phyloP scores from a whole-genome alignment of 2,888 invertebrate genomes.

The Scrobipalpa atriplicella region DNA sequence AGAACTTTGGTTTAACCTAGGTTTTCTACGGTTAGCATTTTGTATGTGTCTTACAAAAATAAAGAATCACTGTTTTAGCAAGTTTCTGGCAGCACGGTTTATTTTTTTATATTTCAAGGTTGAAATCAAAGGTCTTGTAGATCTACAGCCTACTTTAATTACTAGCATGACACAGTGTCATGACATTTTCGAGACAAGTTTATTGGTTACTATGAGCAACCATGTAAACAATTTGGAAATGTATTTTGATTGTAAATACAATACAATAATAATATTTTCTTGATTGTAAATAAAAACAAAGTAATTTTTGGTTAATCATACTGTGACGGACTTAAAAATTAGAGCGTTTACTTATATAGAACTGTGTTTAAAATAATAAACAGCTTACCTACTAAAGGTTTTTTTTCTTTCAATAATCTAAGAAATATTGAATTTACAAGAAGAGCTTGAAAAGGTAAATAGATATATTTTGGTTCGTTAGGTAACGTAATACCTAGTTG shows the following conservation, averaged over 20 bases:
- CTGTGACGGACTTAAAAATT: background rate
- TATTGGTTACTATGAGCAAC: constrained; percentile 38
- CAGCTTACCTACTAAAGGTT: background rate
- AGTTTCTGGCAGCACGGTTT: background rate
- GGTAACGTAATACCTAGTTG: too few species aligned
- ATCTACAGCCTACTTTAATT: background rate
- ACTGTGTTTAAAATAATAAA: background rate
- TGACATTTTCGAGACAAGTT: background rate
- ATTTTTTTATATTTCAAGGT: background rate
- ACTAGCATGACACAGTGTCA: background rate
- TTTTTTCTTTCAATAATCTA: background rate
- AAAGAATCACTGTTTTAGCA: background rate
- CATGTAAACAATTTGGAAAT: constrained; percentile 33
- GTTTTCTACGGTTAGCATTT: background rate
- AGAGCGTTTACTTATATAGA: background rate
- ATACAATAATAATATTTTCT: constrained; percentile 15
- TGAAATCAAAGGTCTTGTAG: background rate
- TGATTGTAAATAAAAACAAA: constrained; percentile 26
- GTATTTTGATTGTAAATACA: constrained; percentile 15
- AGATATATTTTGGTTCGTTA: too few species aligned
- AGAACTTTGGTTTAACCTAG: background rate
- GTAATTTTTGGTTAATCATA: background rate
- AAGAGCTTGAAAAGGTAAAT: too few species aligned
- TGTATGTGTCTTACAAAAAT: background rate
- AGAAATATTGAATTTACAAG: too few species aligned